Conservation (phyloP, 2,113 vertebrate species). For the Hippocampus zosterae region DNA sequence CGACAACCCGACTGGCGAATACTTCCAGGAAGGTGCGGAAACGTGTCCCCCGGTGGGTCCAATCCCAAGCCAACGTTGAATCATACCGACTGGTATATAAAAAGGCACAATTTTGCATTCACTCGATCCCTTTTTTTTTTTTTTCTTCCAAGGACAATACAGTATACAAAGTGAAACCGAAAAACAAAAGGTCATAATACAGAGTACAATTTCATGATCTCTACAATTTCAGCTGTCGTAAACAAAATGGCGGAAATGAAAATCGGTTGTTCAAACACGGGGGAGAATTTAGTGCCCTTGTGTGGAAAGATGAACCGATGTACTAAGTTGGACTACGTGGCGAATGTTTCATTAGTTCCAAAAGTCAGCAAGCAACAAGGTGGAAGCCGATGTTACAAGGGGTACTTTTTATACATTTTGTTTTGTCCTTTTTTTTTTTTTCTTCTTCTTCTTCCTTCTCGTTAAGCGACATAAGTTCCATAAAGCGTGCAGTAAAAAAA, state of each 20-base stretch:
- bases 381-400: slow-evolving; percentile 74
- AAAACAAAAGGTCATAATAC: slow-evolving; percentile 51
- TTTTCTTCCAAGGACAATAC: slow-evolving; percentile 83
- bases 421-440: slow-evolving; percentile 64
- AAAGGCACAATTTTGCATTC: slow-evolving; percentile 99
- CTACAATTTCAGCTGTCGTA: slow-evolving; percentile 36
- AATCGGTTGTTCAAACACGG: slow-evolving; percentile 65
- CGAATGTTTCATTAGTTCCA: slow-evolving; percentile 71
- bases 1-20: slow-evolving; percentile 68
- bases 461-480: slow-evolving; percentile 80
- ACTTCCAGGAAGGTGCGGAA: slow-evolving; percentile 74
- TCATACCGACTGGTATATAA: slow-evolving; percentile 97
- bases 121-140: slow-evolving; percentile 64
- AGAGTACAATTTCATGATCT: slow-evolving; percentile 46
- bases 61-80: slow-evolving; percentile 84
- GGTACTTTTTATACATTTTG: slow-evolving; percentile 67
- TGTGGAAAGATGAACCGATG: slow-evolving; percentile 34
- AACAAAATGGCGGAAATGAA: slow-evolving; percentile 11
- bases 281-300: slow-evolving; percentile 68
- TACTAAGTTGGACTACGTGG: slow-evolving; percentile 69
- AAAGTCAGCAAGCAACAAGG: slow-evolving; percentile 80
- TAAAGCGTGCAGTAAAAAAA: slow-evolving; percentile 99
- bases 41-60: too few relatives aligned
- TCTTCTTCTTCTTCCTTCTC: slow-evolving; percentile 50
- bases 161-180: slow-evolving; percentile 78